A percentile compares a stretch with the other conserved stretches of the same genome.
Evolutionary conservation across 2,888 invertebrate genomes (phyloP).

Genomic region (Cyclophora punctaria): DNA sequence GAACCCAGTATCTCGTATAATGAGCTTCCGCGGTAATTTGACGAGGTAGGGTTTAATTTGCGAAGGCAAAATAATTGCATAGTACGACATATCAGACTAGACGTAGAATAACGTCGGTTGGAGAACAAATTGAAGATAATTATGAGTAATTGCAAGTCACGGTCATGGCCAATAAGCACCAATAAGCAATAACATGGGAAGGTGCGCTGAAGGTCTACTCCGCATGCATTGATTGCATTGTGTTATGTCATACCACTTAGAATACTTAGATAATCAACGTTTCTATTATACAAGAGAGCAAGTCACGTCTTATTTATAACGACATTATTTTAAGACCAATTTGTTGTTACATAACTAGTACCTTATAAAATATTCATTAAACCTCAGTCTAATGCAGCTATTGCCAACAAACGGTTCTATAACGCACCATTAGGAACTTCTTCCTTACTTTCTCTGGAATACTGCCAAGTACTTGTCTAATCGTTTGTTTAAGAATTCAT

Average conservation of each 20-base stretch:
- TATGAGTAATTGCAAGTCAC: conserved; percentile 68
- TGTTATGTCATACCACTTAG: conserved; percentile 12
- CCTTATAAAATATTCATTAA: conserved; percentile 2
- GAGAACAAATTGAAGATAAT: conserved; percentile 71
- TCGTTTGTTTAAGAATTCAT: conserved; percentile 34
- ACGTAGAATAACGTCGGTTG: conserved; percentile 60
- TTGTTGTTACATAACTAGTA: not conserved
- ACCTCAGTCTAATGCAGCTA: conserved; percentile 41
- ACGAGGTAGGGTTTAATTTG: conserved; percentile 47
- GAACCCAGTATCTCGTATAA: conserved; percentile 21
- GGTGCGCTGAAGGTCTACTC: conserved; percentile 47
- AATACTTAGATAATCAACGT: not conserved
- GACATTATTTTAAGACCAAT: too few relatives aligned
- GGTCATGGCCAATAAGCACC: conserved; percentile 75
- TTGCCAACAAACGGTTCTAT: conserved; percentile 62
- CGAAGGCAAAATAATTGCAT: conserved; percentile 56
- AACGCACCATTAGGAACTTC: conserved; percentile 38
- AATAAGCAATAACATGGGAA: conserved; percentile 67
- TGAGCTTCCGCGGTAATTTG: conserved; percentile 39
- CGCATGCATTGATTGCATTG: conserved; percentile 11
- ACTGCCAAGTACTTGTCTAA: conserved; percentile 54
- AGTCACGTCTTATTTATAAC: too few relatives aligned
- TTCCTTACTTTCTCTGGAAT: conserved; percentile 63
- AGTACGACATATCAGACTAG: conserved; percentile 46
- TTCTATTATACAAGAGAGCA: not conserved